Base-by-base conservation (phyloP, 2,797 vertebrate genomes). In the Cyclopterus lumpus region DNA sequence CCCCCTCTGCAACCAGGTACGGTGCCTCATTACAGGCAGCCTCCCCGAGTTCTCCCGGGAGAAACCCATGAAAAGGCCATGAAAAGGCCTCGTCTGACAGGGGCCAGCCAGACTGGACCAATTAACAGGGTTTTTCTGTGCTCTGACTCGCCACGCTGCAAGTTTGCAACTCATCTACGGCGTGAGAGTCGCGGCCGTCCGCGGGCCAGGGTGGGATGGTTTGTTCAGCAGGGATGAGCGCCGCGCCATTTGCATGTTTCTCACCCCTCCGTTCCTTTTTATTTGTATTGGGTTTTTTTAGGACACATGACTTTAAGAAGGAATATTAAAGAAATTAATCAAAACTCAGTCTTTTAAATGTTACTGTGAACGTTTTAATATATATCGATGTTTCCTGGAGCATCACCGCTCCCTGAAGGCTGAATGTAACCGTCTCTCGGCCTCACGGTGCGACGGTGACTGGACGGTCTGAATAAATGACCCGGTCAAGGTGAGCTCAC, bases 51-150 rank as follows among this genome's bases (percentile, higher is more conserved):
- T 89, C 89, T 93, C 89, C 92, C 90, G 81, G 79, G 92, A 92
- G 90, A 71, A 89, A 83, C 71, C 81, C 92, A 92, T 92, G 92
- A 94, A 93, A 94, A 93, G 92, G 92, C 92, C 92, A 93, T 89
- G 90, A 92, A n/a, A 93, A 94, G 93, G 90, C 92, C 87, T 89
- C 80, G 77, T 83, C 91, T 94, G 93, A 94, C 93, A 93, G 89
- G 78, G 91, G 90, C 91, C 86, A 86, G 86, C 90, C 90, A 90
- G 89, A 92, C 93, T 76, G 90, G 84, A 89, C 93, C 93, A 95
- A 94, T 94, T 94, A 95, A 92, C 88, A 83, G 85, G 80, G 83
- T 87, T 91, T 91, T 90, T 82, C 90, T 88, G 70, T 70, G 90
- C 86, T 84, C 83, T 75, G 80, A 87, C 85, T 86, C 64, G 84